Base-by-base conservation (phyloP, 1,140 invertebrate genomes). In the Eupristina koningsbergeri region DNA sequence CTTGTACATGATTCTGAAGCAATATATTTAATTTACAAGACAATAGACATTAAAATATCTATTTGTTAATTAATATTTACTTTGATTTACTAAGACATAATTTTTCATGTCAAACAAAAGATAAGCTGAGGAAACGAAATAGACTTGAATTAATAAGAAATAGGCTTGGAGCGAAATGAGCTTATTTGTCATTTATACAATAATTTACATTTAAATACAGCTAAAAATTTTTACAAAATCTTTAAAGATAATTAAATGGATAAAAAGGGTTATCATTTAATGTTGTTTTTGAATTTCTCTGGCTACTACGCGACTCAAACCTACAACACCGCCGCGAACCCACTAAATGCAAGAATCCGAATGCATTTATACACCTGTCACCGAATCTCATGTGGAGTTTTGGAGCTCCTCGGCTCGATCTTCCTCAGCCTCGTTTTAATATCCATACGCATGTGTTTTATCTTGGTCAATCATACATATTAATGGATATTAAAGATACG, bases 381-480 rank as follows among this genome's bases (percentile, higher is more conserved):
- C 47, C 15, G n/a, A 71, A 71, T 39, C 22, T 74, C 45, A 50
- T 13, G 0, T 8, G 29, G 1, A 75, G 7, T 34, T 1, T 13
- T 31, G 17, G 34, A 47, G 31, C 15, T 9, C 53, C n/a, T 26
- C 69, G n/a, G 53, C 19, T 58, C 9, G 26, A 17, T 74, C 29
- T 7, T 61, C n/a, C 50, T 58, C n/a, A 61, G 50, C n/a, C 29
- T 19, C 29, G 29, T 19, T 26, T 36, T 26, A 22, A 45, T 17
- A 15, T n/a, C 22, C 26, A 29, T 73, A 45, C n/a, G 41, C 41
- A 31, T n/a, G 26, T 81, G 81, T 85, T 81, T 86, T 85, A 89
- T 90, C 84, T 86, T 85, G 77, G 80, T 86, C 86, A 88, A 90
- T 90, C 89, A 89, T 89, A 89, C 88, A 90, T 91, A 90, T 91